Conservation (phyloP, 2,888 invertebrate genomes). For the Ceraclea dissimilis region DNA sequence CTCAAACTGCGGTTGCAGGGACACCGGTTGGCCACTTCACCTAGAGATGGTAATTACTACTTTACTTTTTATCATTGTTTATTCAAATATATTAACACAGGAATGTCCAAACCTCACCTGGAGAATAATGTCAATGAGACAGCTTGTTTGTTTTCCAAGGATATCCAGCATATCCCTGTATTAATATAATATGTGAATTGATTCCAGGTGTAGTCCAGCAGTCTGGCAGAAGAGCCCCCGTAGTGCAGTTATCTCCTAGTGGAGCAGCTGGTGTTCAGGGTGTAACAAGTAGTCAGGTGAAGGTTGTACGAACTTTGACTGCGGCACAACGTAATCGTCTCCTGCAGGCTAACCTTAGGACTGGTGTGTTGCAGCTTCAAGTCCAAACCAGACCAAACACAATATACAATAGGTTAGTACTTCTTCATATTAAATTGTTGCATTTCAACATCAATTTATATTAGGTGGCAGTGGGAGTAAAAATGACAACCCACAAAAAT, state of each 20-base stretch:
- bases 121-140: neutral
- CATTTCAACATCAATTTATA: too few species aligned
- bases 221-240: constrained; percentile 4
- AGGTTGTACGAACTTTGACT: constrained; percentile 18
- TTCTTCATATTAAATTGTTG: too few species aligned
- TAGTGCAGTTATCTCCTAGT: constrained; percentile 5
- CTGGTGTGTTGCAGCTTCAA: constrained; percentile 15
- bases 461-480: too few species aligned
- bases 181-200: too few species aligned
- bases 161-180: too few species aligned
- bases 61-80: neutral
- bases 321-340: constrained; percentile 18
- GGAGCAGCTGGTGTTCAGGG: constrained; percentile 1
- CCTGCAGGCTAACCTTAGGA: neutral
- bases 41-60: constrained; percentile 14
- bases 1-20: constrained; percentile 20
- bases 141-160: too few species aligned
- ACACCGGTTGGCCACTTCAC: constrained; percentile 9
- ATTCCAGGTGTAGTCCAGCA: constrained; percentile 4
- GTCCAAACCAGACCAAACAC: neutral
- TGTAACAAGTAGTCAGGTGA: constrained; percentile 12
- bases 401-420: neutral
- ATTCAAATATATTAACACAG: neutral
- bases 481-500: too few species aligned
- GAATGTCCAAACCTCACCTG: neutral